These are phyloP conservation scores for Himalopsyche kuldschensis DNA, from an alignment of 2,888 invertebrate species.

Conservation along the genomic window DNA sequence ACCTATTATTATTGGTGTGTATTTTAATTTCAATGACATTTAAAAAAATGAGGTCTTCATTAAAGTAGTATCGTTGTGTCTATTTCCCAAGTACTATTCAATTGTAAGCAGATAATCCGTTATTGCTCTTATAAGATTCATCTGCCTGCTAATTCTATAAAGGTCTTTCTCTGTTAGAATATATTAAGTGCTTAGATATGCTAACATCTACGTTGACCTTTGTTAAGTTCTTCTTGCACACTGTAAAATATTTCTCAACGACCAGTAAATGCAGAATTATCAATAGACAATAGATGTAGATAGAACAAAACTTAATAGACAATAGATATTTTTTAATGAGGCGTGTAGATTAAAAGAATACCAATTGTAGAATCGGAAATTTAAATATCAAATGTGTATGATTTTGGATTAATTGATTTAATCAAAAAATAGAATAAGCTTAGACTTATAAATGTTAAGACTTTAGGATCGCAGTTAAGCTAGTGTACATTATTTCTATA, in stretches of 20 bases:
- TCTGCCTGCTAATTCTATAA: not conserved
- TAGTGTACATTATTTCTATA: too few species aligned
- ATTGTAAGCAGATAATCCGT: not conserved
- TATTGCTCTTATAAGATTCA: not conserved
- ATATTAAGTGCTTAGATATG: not conserved
- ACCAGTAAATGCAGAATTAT: not conserved
- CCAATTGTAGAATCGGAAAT: not conserved
- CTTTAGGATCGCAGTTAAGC: too few species aligned
- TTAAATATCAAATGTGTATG: not conserved
- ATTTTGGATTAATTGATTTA: not conserved
- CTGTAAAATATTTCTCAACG: not conserved
- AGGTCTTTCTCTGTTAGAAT: not conserved
- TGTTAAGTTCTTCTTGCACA: not conserved
- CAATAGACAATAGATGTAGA: not conserved
- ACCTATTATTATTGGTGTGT: too few species aligned
- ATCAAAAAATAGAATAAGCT: not conserved
- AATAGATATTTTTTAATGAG: not conserved
- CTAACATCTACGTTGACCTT: not conserved
- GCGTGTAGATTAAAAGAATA: not conserved
- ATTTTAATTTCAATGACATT: too few species aligned
- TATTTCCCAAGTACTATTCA: too few species aligned
- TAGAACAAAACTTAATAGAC: not conserved
- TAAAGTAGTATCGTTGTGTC: too few species aligned
- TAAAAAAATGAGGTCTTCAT: too few species aligned
- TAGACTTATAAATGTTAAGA: too few species aligned